Evolutionary conservation across 2,888 invertebrate genomes (phyloP).

Genomic region (Sylvicola fuscatus): DNA sequence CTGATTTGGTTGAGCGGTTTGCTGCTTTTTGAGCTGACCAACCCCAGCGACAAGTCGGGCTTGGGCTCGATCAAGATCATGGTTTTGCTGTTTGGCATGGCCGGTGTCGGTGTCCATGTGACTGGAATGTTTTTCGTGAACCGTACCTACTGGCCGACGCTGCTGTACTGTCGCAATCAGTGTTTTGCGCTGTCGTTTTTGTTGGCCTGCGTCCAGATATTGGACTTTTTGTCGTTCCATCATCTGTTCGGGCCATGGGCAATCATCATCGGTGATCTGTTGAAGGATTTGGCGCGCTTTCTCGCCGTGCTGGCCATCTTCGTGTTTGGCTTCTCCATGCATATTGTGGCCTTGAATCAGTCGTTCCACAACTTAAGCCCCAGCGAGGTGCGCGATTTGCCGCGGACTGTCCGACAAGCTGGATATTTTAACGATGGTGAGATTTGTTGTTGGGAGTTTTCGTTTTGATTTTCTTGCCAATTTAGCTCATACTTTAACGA

Average conservation of each 20-base stretch:
- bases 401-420: slow-evolving; percentile 30
- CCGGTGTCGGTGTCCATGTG: slow-evolving; percentile 78
- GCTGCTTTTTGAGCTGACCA: slow-evolving; percentile 87
- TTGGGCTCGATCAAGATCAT: slow-evolving; percentile 86
- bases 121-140: slow-evolving; percentile 51
- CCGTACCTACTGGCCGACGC: slow-evolving; percentile 56
- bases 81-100: slow-evolving; percentile 68
- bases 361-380: slow-evolving; percentile 56
- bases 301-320: slow-evolving; percentile 94
- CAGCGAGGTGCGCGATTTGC: slow-evolving; percentile 36
- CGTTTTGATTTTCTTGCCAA: no score
- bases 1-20: slow-evolving; percentile 89
- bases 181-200: slow-evolving; percentile 89
- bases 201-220: slow-evolving; percentile 89
- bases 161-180: slow-evolving; percentile 92
- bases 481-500: no score
- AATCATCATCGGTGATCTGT: slow-evolving; percentile 90
- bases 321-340: slow-evolving; percentile 96
- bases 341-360: slow-evolving; percentile 89
- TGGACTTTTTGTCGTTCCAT: slow-evolving; percentile 96
- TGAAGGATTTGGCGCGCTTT: slow-evolving; percentile 90
- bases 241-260: slow-evolving; percentile 99
- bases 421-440: slow-evolving; percentile 55
- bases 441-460: slow-evolving; percentile 15
- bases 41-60: slow-evolving; percentile 93